Evolutionary conservation across 2,113 vertebrate genomes (phyloP).

Genomic region (Phyllostomus hastatus): DNA sequence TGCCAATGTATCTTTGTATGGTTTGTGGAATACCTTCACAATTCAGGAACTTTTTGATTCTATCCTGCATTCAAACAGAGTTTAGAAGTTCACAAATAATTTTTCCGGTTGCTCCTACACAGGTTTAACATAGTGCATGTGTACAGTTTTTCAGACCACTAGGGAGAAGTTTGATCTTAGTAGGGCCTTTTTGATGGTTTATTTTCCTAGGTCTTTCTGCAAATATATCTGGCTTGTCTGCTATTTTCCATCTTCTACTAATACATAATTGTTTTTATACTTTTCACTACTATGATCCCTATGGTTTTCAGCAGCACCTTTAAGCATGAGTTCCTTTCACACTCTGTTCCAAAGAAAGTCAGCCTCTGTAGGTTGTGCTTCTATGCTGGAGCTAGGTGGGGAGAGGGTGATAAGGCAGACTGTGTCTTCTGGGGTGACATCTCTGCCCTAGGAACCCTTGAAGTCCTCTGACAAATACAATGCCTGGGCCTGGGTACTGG

Average conservation of each 20-base stretch:
- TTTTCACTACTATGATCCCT: neutral
- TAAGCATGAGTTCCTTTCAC: neutral
- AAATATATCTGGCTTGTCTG: neutral
- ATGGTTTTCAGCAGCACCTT: neutral
- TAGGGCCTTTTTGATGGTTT: neutral
- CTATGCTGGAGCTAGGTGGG: neutral
- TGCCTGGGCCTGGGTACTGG: neutral
- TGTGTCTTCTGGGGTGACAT: neutral
- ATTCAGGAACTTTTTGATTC: neutral
- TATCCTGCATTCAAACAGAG: neutral
- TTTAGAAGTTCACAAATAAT: neutral
- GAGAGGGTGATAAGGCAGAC: neutral
- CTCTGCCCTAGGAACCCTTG: neutral
- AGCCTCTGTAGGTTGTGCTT: neutral
- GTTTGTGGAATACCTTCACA: neutral
- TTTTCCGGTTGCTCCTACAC: neutral
- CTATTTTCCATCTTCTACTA: neutral
- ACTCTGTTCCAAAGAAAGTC: neutral
- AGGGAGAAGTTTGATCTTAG: neutral
- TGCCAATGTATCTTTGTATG: neutral
- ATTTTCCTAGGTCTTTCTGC: neutral
- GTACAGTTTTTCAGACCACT: neutral
- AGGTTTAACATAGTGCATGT: neutral
- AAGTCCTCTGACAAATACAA: neutral
- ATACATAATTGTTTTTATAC: neutral